Evolutionary conservation across 2,113 vertebrate species (phyloP).

Genomic region (Actinemys pallida): DNA sequence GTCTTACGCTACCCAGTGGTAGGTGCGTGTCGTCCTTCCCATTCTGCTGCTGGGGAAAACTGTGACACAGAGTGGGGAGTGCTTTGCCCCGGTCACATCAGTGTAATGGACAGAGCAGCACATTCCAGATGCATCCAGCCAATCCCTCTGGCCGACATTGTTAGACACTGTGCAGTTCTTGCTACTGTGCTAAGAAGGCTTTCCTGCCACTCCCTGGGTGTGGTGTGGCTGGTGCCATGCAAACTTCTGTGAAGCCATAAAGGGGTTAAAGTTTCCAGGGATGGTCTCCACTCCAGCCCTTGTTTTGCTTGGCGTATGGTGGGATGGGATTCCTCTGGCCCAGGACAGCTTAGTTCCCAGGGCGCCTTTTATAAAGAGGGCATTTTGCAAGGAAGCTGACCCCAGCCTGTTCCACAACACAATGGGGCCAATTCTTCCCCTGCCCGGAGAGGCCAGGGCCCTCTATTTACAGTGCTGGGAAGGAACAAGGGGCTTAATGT

Average conservation of each 20-base stretch:
- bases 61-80: not conserved
- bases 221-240: not conserved
- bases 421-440: not conserved
- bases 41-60: not conserved
- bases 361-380: not conserved
- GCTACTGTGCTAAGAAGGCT: not conserved
- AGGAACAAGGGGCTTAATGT: slow-evolving; percentile 51
- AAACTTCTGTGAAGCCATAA: not conserved
- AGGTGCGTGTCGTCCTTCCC: not conserved
- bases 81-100: not conserved
- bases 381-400: not conserved
- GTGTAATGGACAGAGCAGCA: not conserved
- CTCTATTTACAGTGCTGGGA: fast-evolving
- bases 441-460: fast-evolving
- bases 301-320: not conserved
- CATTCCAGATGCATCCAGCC: not conserved
- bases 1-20: not conserved
- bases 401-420: fast-evolving
- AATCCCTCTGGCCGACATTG: not conserved
- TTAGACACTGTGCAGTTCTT: not conserved
- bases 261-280: not conserved
- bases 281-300: fast-evolving
- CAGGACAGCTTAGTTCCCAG: not conserved
- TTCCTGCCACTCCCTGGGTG: not conserved
- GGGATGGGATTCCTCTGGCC: not conserved